Evolutionary conservation across 2,113 vertebrate species (phyloP).

Genomic region (Lichenostomus cassidix): DNA sequence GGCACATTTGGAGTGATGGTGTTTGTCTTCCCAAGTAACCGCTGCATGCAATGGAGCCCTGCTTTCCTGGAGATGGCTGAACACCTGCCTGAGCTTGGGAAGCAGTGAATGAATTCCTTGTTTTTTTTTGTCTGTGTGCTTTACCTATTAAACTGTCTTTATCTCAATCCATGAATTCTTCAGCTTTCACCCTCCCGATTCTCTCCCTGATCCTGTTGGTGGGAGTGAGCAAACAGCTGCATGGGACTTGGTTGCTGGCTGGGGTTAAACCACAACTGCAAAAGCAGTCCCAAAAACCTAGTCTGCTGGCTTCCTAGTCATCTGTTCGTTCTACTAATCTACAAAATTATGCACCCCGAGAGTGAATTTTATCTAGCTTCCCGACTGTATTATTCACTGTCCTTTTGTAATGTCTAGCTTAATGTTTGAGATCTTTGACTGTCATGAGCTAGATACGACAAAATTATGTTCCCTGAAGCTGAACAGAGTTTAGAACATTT

Average conservation of each 20-base stretch:
- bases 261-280: neutral
- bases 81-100: neutral
- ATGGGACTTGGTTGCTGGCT: neutral
- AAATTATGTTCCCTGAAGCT: neutral
- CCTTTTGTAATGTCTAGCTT: neutral
- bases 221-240: fast-evolving
- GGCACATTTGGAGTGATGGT: fast-evolving
- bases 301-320: neutral
- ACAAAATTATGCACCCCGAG: neutral
- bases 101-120: neutral
- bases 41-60: fast-evolving
- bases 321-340: neutral
- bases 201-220: neutral
- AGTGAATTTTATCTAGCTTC: neutral
- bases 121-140: neutral
- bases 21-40: neutral
- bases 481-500: neutral
- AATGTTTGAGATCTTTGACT: neutral
- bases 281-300: neutral
- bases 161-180: neutral
- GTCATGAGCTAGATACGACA: neutral
- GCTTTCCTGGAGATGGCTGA: neutral
- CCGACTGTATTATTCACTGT: neutral
- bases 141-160: neutral
- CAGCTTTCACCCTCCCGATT: neutral